A percentile compares a stretch with the other conserved stretches of the same genome.
phyloP scores from a whole-genome alignment of 2,113 vertebrate species.

The Eurypyga helias region DNA sequence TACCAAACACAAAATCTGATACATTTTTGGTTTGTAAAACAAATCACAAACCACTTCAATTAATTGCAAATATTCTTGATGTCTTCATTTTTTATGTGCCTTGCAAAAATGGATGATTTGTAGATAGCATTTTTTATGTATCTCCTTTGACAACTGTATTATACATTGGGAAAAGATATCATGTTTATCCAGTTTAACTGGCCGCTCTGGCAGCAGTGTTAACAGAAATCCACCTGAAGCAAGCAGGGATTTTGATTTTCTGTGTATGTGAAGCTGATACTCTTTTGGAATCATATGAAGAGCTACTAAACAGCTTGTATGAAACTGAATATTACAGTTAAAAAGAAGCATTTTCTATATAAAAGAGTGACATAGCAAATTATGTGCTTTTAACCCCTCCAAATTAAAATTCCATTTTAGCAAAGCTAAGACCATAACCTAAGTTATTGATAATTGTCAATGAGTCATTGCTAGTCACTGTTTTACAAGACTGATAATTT shows the following conservation, averaged over 20 bases:
- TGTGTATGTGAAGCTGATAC: not conserved
- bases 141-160: not conserved
- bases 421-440: not conserved
- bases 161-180: not conserved
- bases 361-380: not conserved
- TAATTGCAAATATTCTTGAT: not conserved
- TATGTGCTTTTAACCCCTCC: not conserved
- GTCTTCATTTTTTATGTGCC: not conserved
- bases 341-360: not conserved
- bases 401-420: not conserved
- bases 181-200: conserved; percentile 31
- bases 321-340: not conserved
- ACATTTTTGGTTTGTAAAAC: not conserved
- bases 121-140: not conserved
- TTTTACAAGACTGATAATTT: not conserved
- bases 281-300: not conserved
- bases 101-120: not conserved
- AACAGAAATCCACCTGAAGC: conserved; percentile 5
- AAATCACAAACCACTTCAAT: not conserved
- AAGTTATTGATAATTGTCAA: not conserved
- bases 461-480: too few species aligned
- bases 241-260: not conserved
- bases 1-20: not conserved
- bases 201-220: not conserved
- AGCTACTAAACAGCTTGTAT: not conserved